Percentiles rank a stretch among this genome's conserved stretches.
Evolutionary conservation across 2,888 invertebrate genomes (phyloP).

Genomic region (Synanthedon formicaeformis): DNA sequence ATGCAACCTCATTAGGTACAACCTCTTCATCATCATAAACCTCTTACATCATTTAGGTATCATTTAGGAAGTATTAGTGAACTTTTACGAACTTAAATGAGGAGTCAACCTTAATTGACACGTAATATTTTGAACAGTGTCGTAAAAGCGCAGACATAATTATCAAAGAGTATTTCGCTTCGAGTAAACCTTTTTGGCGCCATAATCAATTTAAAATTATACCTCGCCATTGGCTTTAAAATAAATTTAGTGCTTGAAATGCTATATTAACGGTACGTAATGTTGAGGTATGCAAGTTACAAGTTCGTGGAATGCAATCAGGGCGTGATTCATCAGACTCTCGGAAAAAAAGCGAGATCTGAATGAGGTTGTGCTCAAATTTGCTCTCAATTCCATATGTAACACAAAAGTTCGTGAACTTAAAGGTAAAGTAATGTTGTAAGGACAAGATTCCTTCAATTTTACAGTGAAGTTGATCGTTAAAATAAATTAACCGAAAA

Average conservation of each 20-base stretch:
- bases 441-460: too few relatives aligned
- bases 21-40: slow-evolving; percentile 11
- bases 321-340: slow-evolving; percentile 2
- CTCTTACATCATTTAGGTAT: not conserved
- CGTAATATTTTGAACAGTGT: not conserved
- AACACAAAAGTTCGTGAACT: too few relatives aligned
- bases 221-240: slow-evolving; percentile 34
- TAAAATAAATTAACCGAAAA: too few relatives aligned
- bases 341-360: slow-evolving; percentile 8
- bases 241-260: slow-evolving; percentile 26
- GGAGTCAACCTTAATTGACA: not conserved
- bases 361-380: slow-evolving; percentile 14
- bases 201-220: slow-evolving; percentile 32
- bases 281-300: slow-evolving; percentile 21
- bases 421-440: too few relatives aligned
- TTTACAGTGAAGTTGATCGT: too few relatives aligned
- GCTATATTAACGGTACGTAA: slow-evolving; percentile 40
- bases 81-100: not conserved
- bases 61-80: not conserved
- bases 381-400: too few relatives aligned
- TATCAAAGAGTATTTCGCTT: slow-evolving; percentile 25
- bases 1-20: slow-evolving; percentile 2
- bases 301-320: slow-evolving; percentile 37
- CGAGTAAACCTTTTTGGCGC: slow-evolving; percentile 17
- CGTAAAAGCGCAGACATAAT: slow-evolving; percentile 19